Evolutionary conservation across 2,797 vertebrate species (phyloP), one percentile per base, ranked within the genome.

Genomic region (Hemitrygon akajei): DNA sequence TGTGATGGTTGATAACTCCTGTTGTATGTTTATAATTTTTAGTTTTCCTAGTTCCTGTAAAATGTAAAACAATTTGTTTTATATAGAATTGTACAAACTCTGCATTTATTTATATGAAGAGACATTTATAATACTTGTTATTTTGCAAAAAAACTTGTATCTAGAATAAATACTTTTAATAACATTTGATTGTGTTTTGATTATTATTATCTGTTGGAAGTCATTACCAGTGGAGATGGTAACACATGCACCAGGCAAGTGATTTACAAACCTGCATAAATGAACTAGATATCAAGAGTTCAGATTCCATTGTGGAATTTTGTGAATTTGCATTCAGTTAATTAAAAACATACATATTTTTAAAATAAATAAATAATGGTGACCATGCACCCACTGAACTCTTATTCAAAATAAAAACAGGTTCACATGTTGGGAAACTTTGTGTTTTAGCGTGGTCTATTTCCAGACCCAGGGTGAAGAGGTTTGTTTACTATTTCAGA

Each of bases 81-180:
- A 97, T 97, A 97, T 95, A 96, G 95, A 97, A 97, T 94, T 97
- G 95, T 97, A 97, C 94, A 94, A 95, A 96, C 96, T 95, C 95
- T 94, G 95, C 97, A 96, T 96, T 97, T 97, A 97, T 97, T 97
- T 97, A 97, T 97, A 97, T 96, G 97, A 76, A 93, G 97, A 97
- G 97, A 96, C 97, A 97, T 97, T 97, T 97, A 97, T 97, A 97
- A 96, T 96, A 96, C 95, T 94, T 96, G 97, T 97, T 96, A 97
- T 97, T 97, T 97, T 97, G 96, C 96, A 97, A 97, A 97, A 97
- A 95, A 96, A 97, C 96, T 96, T 97, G 14, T 76, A 97, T 97
- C 97, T 97, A 96, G 95, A 97, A 97, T 97, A 97, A 97, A 97
- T 95, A 96, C 96, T 97, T 97, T 95, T 97, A 97, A 97, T 96